These are phyloP conservation scores for Thera britannica DNA, from an alignment of 2,888 invertebrate genomes.

Conservation along the genomic window DNA sequence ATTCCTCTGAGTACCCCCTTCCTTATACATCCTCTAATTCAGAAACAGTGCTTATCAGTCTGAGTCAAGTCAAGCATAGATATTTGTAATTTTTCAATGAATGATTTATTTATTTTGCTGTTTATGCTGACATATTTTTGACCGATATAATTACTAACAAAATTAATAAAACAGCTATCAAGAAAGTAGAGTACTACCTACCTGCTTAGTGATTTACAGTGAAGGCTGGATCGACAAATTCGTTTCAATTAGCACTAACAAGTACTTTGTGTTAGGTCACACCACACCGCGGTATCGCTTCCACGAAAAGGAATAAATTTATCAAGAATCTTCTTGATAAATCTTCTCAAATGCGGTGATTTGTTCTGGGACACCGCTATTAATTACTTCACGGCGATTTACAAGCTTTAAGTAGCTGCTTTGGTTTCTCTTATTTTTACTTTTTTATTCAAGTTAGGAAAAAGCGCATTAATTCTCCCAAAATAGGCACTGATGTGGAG, in stretches of 20 bases:
- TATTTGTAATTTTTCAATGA: too few species aligned
- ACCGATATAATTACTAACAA: too few species aligned
- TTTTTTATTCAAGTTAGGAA: slow-evolving; percentile 8
- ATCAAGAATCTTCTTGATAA: slow-evolving; percentile 24
- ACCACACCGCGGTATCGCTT: slow-evolving; percentile 40
- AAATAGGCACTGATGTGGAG: slow-evolving; percentile 1
- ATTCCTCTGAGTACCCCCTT: too few species aligned
- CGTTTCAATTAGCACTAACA: slow-evolving; percentile 50
- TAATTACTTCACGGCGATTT: slow-evolving; percentile 57
- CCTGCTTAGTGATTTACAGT: slow-evolving; percentile 42
- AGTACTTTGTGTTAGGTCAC: slow-evolving; percentile 47
- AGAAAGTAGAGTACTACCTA: too few species aligned
- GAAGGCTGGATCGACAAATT: slow-evolving; percentile 46
- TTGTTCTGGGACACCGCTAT: slow-evolving; percentile 56
- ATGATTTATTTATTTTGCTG: too few species aligned
- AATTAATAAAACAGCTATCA: too few species aligned
- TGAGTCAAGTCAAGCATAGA: too few species aligned
- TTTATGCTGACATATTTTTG: too few species aligned
- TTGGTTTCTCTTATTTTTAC: slow-evolving; percentile 38
- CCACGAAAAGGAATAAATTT: slow-evolving; percentile 26
- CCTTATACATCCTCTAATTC: too few species aligned
- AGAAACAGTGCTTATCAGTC: too few species aligned
- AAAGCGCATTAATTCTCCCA: slow-evolving; percentile 1
- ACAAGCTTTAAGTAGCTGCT: slow-evolving; percentile 47
- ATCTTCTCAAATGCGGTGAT: slow-evolving; percentile 55